phyloP scores from a whole-genome alignment of 1,140 invertebrate species.

The Papilio machaon region DNA sequence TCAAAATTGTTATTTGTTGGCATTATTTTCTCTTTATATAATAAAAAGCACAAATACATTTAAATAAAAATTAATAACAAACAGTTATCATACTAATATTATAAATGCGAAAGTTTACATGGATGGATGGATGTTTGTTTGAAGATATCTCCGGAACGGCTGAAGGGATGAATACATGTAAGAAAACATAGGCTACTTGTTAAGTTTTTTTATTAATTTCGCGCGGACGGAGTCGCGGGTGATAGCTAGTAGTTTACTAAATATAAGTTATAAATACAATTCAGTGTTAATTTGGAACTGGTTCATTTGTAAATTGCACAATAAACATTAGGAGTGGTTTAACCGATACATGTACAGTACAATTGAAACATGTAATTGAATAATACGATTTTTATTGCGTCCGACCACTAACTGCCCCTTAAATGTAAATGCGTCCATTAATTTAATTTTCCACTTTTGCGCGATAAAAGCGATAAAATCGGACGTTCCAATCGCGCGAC shows the following conservation, averaged over 20 bases:
- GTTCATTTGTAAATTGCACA: background rate
- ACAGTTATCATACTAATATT: too few species aligned
- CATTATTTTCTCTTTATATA: too few species aligned
- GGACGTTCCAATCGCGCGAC: slow-evolving; percentile 62
- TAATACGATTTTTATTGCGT: slow-evolving; percentile 35
- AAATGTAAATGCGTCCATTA: slow-evolving; percentile 68
- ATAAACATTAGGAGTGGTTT: slow-evolving; percentile 8
- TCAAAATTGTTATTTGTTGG: too few species aligned
- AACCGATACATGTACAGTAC: background rate
- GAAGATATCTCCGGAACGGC: too few species aligned
- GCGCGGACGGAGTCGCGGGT: too few species aligned
- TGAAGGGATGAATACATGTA: too few species aligned
- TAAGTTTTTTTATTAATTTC: too few species aligned
- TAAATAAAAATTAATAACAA: too few species aligned
- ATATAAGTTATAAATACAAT: background rate
- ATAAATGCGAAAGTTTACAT: too few species aligned
- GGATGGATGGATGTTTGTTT: too few species aligned
- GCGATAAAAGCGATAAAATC: slow-evolving; percentile 70
- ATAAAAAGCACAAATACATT: too few species aligned
- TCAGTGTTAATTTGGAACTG: background rate
- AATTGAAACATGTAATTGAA: slow-evolving; percentile 35
- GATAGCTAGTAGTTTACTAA: background rate
- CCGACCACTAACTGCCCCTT: slow-evolving; percentile 46
- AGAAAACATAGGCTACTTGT: too few species aligned
- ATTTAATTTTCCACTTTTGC: slow-evolving; percentile 68